phyloP scores from a whole-genome alignment of 2,113 vertebrate genomes.

The Carollia perspicillata region DNA sequence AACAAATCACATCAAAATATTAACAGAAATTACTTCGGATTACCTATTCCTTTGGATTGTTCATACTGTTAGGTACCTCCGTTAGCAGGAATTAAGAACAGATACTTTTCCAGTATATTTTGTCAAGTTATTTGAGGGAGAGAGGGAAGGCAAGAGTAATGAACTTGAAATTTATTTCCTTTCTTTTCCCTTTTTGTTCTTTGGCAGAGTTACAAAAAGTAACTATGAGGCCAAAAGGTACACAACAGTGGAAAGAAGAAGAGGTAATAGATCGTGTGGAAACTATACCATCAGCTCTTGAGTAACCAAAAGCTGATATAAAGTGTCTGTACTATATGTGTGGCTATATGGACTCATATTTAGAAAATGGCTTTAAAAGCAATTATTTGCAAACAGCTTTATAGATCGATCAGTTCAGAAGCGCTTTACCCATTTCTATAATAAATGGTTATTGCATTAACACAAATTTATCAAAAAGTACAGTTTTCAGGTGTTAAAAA shows the following conservation, averaged over 20 bases:
- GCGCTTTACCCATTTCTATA: not conserved
- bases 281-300: not conserved
- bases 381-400: slow-evolving; percentile 24
- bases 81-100: not conserved
- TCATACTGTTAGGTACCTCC: not conserved
- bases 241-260: not conserved
- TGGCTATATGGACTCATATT: not conserved
- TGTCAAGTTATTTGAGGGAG: not conserved
- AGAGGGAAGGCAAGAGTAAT: not conserved
- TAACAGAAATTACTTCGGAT: not conserved
- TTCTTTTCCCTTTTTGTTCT: not conserved
- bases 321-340: not conserved
- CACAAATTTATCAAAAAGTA: not conserved
- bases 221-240: not conserved
- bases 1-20: not conserved
- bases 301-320: not conserved
- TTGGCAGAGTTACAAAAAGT: not conserved
- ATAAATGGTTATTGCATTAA: not conserved
- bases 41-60: not conserved
- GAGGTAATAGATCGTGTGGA: not conserved
- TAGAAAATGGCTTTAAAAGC: not conserved
- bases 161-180: slow-evolving; percentile 10
- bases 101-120: not conserved
- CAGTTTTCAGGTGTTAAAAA: slow-evolving; percentile 32
- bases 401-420: not conserved